Percentiles rank a stretch among this genome's conserved stretches.
Conservation (phyloP, 2,797 vertebrate genomes). For the Natrix natrix region DNA sequence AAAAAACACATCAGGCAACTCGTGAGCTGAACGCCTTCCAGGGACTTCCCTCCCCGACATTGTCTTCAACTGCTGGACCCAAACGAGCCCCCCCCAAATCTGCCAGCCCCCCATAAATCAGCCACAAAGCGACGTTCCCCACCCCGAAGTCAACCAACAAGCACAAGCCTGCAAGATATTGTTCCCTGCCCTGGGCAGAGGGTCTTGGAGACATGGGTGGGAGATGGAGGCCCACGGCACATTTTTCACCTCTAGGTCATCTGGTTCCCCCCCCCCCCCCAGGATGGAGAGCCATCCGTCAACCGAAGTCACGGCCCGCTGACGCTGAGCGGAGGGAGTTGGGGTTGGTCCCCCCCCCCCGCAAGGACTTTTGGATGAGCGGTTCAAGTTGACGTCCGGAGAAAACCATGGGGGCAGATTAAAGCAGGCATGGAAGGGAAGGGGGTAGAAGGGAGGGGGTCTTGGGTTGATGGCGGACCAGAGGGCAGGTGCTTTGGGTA, state of each 20-base stretch:
- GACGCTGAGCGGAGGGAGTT: neutral
- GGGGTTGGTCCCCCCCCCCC: neutral
- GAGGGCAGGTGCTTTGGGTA: neutral
- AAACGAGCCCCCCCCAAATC: conserved; percentile 2
- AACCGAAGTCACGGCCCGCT: neutral
- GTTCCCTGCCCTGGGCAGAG: neutral
- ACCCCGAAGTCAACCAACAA: neutral
- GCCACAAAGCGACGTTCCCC: neutral
- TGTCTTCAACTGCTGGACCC: conserved; percentile 40
- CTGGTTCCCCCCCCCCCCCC: neutral
- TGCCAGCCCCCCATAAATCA: conserved; percentile 31
- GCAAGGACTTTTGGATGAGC: neutral
- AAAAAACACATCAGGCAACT: too few species aligned
- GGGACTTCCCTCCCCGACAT: neutral
- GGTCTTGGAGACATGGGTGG: neutral
- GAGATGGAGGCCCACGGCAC: fast-evolving
- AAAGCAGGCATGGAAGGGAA: neutral
- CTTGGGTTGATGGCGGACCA: too few species aligned
- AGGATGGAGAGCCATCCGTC: neutral
- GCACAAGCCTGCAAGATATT: neutral
- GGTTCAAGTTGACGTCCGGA: neutral
- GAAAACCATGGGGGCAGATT: neutral
- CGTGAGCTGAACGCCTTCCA: neutral
- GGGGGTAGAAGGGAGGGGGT: neutral
- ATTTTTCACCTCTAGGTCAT: neutral